Base-by-base conservation (phyloP, 2,113 vertebrate species). In the Propithecus coquereli region DNA sequence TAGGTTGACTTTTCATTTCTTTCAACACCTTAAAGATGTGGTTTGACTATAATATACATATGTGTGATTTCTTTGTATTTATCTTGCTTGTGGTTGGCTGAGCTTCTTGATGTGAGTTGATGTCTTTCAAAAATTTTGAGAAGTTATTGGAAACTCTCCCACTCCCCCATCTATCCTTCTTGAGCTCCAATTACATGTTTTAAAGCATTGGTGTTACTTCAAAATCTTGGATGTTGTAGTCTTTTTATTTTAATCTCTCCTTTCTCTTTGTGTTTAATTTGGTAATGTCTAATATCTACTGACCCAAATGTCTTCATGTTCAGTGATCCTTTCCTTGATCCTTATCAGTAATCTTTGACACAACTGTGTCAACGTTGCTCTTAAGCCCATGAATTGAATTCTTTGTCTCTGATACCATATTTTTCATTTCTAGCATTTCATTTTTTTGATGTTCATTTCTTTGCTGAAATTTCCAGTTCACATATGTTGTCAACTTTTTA, bases 391-490 rank as follows among this genome's bases (percentile, higher is more conserved):
- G 32, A 68, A 91, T 45, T 83, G 4, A 95, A 90, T 85, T 73
- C 2, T 90, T 92, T 57, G 34, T 77, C 66, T 50, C 34, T 95
- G 57, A 65, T n/a, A 84, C 70, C 18, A 61, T 73, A 77, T 34
- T 87, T 83, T 91, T 92, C n/a, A 81, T 86, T 89, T 76, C 50
- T 80, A 80, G n/a, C 37, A 65, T 95, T 88, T 63, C 17, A 37
- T 68, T 96, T 54, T 27, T 47, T 30, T 37, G 27, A 13, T 70
- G 85, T 89, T 50, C 23, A 88, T 94, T 45, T 89, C 47, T 91
- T 68, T 79, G 90, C 8, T 93, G 43, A 83, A 87, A 40, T 93
- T 32, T 95, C 54, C n/a, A 40, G 9, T 47, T 96, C 13, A 34
- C 7, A 81, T 20, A 57, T 25, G 1, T 74, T 81, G 10, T 70